Percentiles rank a stretch among this genome's conserved stretches.
phyloP scores from a whole-genome alignment of 2,888 invertebrate genomes.

The Caenorhabditis angaria region DNA sequence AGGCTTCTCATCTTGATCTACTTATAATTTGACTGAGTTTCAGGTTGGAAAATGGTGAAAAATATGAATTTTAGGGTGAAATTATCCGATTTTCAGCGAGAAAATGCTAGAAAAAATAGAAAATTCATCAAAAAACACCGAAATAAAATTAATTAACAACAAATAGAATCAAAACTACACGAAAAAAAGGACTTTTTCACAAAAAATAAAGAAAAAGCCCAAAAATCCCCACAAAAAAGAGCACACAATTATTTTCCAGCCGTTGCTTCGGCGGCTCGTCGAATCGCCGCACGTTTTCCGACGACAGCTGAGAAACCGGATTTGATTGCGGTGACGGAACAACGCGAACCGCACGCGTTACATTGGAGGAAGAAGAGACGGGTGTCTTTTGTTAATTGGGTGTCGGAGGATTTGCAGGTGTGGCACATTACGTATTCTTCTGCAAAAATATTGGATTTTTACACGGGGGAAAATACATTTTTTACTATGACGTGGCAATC shows the following conservation, averaged over 20 bases:
- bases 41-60: slow-evolving; percentile 5
- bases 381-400: slow-evolving; percentile 97
- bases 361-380: slow-evolving; percentile 94
- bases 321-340: slow-evolving; percentile 98
- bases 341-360: slow-evolving; percentile 96
- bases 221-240: slow-evolving; percentile 3
- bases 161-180: slow-evolving; percentile 14
- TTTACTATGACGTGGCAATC: too few relatives aligned
- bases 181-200: slow-evolving; percentile 14
- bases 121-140: slow-evolving; percentile 8
- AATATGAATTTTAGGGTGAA: slow-evolving; percentile 20
- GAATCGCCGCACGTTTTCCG: slow-evolving; percentile 69
- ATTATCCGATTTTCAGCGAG: slow-evolving; percentile 6
- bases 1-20: background rate
- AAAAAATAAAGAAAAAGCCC: slow-evolving; percentile 11
- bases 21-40: background rate
- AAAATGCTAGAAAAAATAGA: slow-evolving; percentile 18
- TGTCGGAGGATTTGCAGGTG: slow-evolving; percentile 98
- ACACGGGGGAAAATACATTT: too few relatives aligned
- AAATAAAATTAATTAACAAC: slow-evolving; percentile 8
- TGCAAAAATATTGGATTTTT: too few relatives aligned
- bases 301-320: slow-evolving; percentile 92
- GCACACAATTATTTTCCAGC: slow-evolving; percentile 45
- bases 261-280: slow-evolving; percentile 69
- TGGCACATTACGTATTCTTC: slow-evolving; percentile 99